Percentiles rank a stretch among this genome's conserved stretches.
Conservation (phyloP, 2,888 invertebrate species). For the Mimachlamys varia region DNA sequence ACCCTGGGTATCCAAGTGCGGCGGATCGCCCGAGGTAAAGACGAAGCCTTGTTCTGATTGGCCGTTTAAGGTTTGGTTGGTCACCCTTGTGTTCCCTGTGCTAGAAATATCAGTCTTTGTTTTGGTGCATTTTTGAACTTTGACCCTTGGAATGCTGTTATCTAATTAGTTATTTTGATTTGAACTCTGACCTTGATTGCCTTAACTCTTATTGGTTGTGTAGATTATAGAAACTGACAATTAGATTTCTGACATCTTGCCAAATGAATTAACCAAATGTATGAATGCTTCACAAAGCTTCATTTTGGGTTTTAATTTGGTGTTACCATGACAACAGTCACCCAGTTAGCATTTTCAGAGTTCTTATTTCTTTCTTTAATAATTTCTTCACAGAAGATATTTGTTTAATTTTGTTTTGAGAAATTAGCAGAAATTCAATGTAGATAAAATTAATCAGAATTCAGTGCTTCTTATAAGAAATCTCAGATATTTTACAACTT, state of each 20-base stretch:
- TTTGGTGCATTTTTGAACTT: slow-evolving; percentile 25
- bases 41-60: slow-evolving; percentile 38
- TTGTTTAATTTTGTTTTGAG: not conserved
- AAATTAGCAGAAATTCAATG: not conserved
- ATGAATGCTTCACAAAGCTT: not conserved
- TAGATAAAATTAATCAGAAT: not conserved
- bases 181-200: not conserved
- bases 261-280: not conserved
- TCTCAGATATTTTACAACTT: not conserved
- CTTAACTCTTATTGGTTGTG: not conserved
- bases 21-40: slow-evolving; percentile 67
- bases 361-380: too few relatives aligned
- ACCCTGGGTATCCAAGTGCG: slow-evolving; percentile 64
- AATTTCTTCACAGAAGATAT: too few relatives aligned
- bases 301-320: not conserved
- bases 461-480: not conserved
- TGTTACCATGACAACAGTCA: not conserved
- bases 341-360: too few relatives aligned
- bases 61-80: slow-evolving; percentile 2
- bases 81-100: not conserved
- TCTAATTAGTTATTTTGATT: slow-evolving; percentile 7
- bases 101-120: not conserved
- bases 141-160: slow-evolving; percentile 15
- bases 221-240: not conserved
- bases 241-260: not conserved